Evolutionary conservation across 2,888 invertebrate genomes (phyloP).

Genomic region (Apamea anceps): DNA sequence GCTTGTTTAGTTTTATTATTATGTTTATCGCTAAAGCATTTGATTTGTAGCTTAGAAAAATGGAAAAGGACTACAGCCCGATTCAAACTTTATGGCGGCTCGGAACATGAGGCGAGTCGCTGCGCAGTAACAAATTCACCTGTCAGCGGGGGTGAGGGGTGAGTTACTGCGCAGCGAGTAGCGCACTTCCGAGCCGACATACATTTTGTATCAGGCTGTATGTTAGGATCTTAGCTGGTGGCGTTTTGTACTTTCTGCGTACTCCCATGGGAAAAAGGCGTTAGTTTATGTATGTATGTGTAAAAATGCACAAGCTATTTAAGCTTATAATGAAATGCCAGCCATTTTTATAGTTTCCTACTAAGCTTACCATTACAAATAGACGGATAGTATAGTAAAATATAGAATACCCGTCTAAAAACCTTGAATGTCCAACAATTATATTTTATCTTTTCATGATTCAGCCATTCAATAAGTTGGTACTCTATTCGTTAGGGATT

Average conservation of each 20-base stretch:
- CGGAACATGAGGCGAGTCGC: too few relatives aligned
- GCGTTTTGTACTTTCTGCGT: background rate
- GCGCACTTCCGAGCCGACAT: too few relatives aligned
- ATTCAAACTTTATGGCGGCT: too few relatives aligned
- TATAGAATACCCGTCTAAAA: slow-evolving; percentile 6
- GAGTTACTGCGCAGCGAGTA: too few relatives aligned
- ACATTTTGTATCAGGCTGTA: background rate
- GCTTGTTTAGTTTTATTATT: background rate
- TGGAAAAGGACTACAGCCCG: too few relatives aligned
- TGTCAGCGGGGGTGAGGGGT: too few relatives aligned
- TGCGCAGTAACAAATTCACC: too few relatives aligned
- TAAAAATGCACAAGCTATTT: background rate
- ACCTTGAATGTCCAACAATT: slow-evolving; percentile 36
- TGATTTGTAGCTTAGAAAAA: too few relatives aligned
- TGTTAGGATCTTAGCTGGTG: background rate
- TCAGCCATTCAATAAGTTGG: slow-evolving; percentile 25
- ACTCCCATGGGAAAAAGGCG: background rate
- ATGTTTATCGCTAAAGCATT: too few relatives aligned
- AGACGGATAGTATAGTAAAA: slow-evolving; percentile 6
- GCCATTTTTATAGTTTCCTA: background rate
- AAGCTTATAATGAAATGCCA: background rate
- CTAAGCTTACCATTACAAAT: background rate
- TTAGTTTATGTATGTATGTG: background rate
- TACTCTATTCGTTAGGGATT: slow-evolving; percentile 39
- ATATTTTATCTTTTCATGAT: slow-evolving; percentile 46